phyloP scores from a whole-genome alignment of 2,888 invertebrate species.

The Sympetrum striolatum region DNA sequence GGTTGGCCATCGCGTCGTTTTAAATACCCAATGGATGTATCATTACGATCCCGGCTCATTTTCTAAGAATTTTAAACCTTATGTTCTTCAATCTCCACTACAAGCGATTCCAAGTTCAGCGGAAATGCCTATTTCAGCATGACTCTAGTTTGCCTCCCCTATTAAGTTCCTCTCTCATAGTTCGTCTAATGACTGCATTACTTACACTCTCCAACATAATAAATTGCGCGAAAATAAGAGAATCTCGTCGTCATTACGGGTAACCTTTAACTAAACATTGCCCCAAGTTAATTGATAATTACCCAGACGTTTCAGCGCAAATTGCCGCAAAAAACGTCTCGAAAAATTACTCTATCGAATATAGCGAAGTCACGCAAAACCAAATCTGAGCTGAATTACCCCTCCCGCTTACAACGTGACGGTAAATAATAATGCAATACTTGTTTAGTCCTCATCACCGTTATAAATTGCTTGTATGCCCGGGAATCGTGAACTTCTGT shows the following conservation, averaged over 20 bases:
- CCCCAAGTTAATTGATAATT: not conserved
- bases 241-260: not conserved
- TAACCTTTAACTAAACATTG: not conserved
- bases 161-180: no score
- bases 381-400: not conserved
- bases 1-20: no score
- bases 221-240: no score
- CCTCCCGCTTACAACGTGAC: not conserved
- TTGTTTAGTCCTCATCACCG: not conserved
- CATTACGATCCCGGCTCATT: no score
- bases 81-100: no score
- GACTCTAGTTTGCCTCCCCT: no score
- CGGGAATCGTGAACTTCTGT: not conserved
- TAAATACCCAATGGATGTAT: no score
- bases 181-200: no score
- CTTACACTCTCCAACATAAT: no score
- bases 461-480: not conserved
- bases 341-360: not conserved
- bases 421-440: not conserved
- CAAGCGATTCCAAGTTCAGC: no score
- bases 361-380: not conserved
- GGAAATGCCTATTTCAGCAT: no score
- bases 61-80: no score
- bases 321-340: not conserved
- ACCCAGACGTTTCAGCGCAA: not conserved